Base-by-base conservation (phyloP, 2,888 invertebrate species). In the Lepidocyrtoides sp. region DNA sequence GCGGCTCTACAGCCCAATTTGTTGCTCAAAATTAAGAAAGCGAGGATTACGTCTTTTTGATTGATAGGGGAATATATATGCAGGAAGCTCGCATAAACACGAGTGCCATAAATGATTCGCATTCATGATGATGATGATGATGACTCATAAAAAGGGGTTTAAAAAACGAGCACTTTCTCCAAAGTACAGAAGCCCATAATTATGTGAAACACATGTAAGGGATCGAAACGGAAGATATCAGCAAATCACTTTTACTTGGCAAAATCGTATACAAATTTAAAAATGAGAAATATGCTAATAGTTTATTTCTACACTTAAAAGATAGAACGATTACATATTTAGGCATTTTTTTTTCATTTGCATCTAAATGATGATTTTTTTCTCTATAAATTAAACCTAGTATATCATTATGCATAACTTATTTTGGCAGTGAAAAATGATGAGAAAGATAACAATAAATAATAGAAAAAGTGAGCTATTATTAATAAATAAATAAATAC, bases 361-460 rank as follows among this genome's bases (percentile, higher is more conserved):
- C n/a, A n/a, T n/a, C n/a, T n/a, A n/a, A n/a, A n/a, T n/a, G n/a
- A n/a, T n/a, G n/a, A n/a, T n/a, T n/a, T n/a, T n/a, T n/a, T n/a
- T n/a, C n/a, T n/a, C n/a, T n/a, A 7, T 20, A 36, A 36, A 36
- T 20, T 10, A 41, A 10, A 0, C 20, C 10, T 41, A 72, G 10
- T 41, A 7, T 36, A 23, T 48, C 0, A 54, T 54, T 54, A 54
- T 17, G 7, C 32, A 20, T 60, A 60, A 63, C 26, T 26, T 63
- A 69, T 81, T 29, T 57, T 89, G 89, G 89, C 89, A 89, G 89
- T 89, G 89, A 89, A 83, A 89, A 89, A 89, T 82, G n/a, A 60
- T 75, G 83, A 89, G 36, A 75, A 75, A 75, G 48, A 72, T 23
- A 72, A 77, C 23, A 44, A 75, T 48, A 75, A 51, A 26, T 48